Percentiles rank a stretch among this genome's conserved stretches.
Evolutionary conservation across 2,113 vertebrate genomes (phyloP).

Genomic region (Apteryx owenii): DNA sequence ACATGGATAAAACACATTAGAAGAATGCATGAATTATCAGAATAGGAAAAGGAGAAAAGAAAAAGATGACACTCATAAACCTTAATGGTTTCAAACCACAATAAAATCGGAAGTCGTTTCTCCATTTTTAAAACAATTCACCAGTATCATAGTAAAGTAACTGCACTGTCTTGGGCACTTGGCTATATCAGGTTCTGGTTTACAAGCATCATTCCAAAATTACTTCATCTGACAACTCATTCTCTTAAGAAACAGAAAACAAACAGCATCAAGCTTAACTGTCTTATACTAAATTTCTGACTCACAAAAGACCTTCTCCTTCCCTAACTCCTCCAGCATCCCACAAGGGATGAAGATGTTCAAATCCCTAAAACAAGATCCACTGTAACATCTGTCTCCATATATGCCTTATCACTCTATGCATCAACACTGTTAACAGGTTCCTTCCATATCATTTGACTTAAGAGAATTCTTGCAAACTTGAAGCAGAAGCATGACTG

Average conservation of each 20-base stretch:
- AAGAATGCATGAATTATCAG: not conserved
- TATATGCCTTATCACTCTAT: not conserved
- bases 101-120: not conserved
- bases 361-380: not conserved
- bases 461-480: not conserved
- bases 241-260: not conserved
- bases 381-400: not conserved
- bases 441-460: not conserved
- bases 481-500: not conserved
- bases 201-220: not conserved
- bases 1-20: not conserved
- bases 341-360: not conserved
- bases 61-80: not conserved
- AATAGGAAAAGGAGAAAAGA: not conserved
- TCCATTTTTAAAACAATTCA: not conserved
- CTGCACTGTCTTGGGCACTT: not conserved
- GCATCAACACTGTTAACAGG: not conserved
- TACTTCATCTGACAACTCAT: not conserved
- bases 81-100: not conserved
- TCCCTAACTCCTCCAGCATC: not conserved
- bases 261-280: not conserved
- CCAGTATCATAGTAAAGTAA: not conserved
- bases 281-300: not conserved
- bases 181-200: not conserved
- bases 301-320: not conserved